A percentile compares a stretch with the other conserved stretches of the same genome.
Conservation (phyloP, 2,888 invertebrate species). For the Polia nebulosa region DNA sequence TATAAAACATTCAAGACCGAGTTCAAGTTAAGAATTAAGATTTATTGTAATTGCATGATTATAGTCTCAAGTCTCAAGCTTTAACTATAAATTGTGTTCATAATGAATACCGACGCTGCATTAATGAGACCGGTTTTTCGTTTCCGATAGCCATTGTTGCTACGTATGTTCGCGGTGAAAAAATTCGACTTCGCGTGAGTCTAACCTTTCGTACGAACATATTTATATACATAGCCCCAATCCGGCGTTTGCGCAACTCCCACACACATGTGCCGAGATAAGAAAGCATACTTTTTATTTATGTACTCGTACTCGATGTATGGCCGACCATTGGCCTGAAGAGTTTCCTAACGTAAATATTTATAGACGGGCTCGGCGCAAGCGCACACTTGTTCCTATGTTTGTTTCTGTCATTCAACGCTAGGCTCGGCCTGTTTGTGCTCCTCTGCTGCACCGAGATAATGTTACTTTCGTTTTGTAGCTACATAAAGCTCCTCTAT, state of each 20-base stretch:
- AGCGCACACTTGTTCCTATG: conserved; percentile 87
- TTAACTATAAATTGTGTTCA: conserved; percentile 41
- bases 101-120: conserved; percentile 36
- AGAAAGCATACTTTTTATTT: conserved; percentile 89
- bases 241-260: conserved; percentile 85
- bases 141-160: conserved; percentile 46
- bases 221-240: conserved; percentile 69
- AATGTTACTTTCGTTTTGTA: conserved; percentile 77
- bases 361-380: conserved; percentile 84
- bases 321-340: conserved; percentile 88
- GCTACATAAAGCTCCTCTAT: conserved; percentile 70
- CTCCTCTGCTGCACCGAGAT: conserved; percentile 65
- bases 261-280: conserved; percentile 85
- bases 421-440: conserved; percentile 75
- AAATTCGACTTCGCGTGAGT: conserved; percentile 41
- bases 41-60: conserved; percentile 58
- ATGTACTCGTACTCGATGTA: conserved; percentile 79
- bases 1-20: conserved; percentile 43
- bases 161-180: conserved; percentile 23
- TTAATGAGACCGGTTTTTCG: conserved; percentile 31
- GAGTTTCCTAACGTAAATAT: conserved; percentile 90
- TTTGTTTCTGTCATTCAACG: conserved; percentile 90
- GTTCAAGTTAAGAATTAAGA: conserved; percentile 46
- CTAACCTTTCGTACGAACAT: conserved; percentile 57
- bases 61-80: conserved; percentile 30